phyloP scores from a whole-genome alignment of 2,888 invertebrate species.

The Antitype chi region DNA sequence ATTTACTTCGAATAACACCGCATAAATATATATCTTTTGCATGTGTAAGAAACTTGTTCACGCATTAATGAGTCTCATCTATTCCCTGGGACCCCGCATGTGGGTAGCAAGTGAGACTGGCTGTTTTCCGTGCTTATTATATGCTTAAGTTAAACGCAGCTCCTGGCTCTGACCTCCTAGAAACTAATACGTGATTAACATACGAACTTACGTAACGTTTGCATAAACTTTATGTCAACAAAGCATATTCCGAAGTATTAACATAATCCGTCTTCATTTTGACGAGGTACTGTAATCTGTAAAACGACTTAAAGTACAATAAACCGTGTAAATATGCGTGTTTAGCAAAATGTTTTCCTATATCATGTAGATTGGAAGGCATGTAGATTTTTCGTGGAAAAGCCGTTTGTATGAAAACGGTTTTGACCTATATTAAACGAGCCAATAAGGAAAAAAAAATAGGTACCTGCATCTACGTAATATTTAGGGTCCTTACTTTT shows the following conservation, averaged over 20 bases:
- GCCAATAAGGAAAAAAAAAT: slow-evolving; percentile 1
- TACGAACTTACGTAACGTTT: slow-evolving; percentile 61
- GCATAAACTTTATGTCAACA: slow-evolving; percentile 64
- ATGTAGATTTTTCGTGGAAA: slow-evolving; percentile 30
- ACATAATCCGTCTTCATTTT: slow-evolving; percentile 69
- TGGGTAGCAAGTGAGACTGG: slow-evolving; percentile 9
- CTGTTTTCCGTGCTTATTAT: slow-evolving; percentile 45
- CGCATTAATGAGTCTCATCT: slow-evolving; percentile 38
- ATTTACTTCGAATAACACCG: slow-evolving; percentile 12
- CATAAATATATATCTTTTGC: slow-evolving; percentile 4
- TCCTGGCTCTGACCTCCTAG: slow-evolving; percentile 42
- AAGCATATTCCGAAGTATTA: slow-evolving; percentile 62
- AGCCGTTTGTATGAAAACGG: slow-evolving; percentile 15
- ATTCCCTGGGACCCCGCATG: slow-evolving; percentile 3
- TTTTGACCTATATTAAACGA: slow-evolving; percentile 31
- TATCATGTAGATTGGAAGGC: slow-evolving; percentile 20
- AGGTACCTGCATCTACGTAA: neutral
- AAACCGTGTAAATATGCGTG: slow-evolving; percentile 50
- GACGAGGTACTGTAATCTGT: slow-evolving; percentile 51
- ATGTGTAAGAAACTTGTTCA: slow-evolving; percentile 35
- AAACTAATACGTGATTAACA: slow-evolving; percentile 64
- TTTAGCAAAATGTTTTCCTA: slow-evolving; percentile 45
- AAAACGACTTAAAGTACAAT: slow-evolving; percentile 46
- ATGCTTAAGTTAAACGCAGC: slow-evolving; percentile 24
- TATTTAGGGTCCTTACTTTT: neutral